These are phyloP conservation scores for Ceryle rudis DNA, from an alignment of 2,797 vertebrate species.

Conservation along the genomic window DNA sequence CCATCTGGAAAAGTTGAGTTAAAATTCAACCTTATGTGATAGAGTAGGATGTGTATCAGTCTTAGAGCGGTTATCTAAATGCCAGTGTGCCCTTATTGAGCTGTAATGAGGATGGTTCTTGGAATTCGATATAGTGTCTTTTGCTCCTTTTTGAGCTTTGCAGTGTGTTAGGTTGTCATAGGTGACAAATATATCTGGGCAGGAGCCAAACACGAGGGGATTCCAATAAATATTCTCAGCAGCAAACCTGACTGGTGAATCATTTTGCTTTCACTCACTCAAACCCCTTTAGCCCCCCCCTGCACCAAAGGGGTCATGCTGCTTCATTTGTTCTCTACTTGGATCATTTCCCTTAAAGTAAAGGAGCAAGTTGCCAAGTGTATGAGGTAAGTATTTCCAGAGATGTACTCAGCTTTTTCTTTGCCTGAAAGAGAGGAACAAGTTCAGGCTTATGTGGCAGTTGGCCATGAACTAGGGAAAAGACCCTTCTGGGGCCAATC, in stretches of 20 bases:
- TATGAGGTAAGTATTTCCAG: constrained; percentile 83
- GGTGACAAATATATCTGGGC: constrained; percentile 57
- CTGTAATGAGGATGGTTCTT: neutral
- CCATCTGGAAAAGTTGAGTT: neutral
- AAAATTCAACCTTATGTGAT: neutral
- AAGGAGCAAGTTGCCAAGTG: constrained; percentile 81
- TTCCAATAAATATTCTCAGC: constrained; percentile 80
- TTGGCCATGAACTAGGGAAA: constrained; percentile 56
- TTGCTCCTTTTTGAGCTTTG: constrained; percentile 15
- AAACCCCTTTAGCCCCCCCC: constrained; percentile 4
- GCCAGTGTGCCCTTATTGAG: neutral
- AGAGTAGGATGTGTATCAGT: neutral
- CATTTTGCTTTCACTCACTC: constrained; percentile 68
- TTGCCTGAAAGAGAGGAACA: constrained; percentile 34
- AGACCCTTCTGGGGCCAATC: constrained; percentile 33
- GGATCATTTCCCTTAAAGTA: constrained; percentile 88
- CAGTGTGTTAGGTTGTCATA: constrained; percentile 57
- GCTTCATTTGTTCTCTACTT: constrained; percentile 82
- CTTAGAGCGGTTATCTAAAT: neutral
- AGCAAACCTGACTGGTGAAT: constrained; percentile 81
- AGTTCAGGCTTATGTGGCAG: constrained; percentile 44
- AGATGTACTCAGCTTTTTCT: constrained; percentile 65
- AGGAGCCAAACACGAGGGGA: constrained; percentile 54
- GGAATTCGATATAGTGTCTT: neutral
- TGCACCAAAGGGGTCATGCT: constrained; percentile 57